phyloP scores from a whole-genome alignment of 2,888 invertebrate species.

The Sialis fuliginosa region DNA sequence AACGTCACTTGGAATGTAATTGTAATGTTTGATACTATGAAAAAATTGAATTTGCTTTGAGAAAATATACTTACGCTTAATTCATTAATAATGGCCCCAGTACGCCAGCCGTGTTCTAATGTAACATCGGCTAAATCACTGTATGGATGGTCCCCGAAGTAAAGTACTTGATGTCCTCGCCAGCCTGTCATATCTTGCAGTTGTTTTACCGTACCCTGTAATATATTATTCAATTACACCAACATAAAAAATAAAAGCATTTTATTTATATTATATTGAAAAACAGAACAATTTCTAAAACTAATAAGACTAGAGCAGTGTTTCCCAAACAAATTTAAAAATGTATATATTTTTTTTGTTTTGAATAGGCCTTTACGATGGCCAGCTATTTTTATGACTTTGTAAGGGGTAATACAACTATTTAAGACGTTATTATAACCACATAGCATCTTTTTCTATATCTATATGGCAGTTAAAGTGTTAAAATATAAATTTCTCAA shows the following conservation, averaged over 20 bases:
- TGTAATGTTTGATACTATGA: neutral
- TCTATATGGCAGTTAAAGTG: no score
- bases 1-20: neutral
- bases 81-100: conserved; percentile 93
- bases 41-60: neutral
- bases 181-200: conserved; percentile 85
- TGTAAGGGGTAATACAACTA: no score
- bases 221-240: conserved; percentile 8
- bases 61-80: conserved; percentile 44
- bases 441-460: no score
- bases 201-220: conserved; percentile 80
- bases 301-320: no score
- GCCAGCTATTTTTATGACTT: no score
- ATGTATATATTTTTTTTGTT: no score
- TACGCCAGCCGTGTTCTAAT: conserved; percentile 90
- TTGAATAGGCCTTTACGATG: no score
- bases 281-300: no score
- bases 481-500: no score
- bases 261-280: no score
- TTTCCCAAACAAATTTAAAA: no score
- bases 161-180: conserved; percentile 81
- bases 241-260: conserved; percentile 1
- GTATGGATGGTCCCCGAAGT: conserved; percentile 97
- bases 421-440: no score
- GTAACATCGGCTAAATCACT: conserved; percentile 94